Conservation (phyloP, 2,113 vertebrate species). For the Azemiops feae region DNA sequence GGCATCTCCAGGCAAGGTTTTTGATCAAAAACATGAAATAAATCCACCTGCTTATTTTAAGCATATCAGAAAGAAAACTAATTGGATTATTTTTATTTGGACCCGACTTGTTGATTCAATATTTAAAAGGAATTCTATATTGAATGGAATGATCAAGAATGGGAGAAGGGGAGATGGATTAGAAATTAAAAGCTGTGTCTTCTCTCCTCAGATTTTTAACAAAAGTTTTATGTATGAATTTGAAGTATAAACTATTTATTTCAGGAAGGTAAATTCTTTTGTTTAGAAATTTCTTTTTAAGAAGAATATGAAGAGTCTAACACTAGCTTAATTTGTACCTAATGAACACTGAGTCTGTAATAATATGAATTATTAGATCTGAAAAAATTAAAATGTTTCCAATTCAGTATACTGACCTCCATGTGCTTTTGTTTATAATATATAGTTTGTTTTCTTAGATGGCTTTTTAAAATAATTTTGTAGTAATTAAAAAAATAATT, state of each 20-base stretch:
- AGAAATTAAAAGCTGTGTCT: background rate
- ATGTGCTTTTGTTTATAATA: background rate
- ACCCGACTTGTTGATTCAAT: background rate
- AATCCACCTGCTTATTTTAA: constrained; percentile 93
- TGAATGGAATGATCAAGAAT: background rate
- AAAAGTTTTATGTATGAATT: background rate
- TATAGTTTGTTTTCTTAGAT: background rate
- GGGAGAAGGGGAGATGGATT: background rate
- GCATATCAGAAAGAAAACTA: constrained; percentile 98
- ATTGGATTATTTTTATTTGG: constrained; percentile 98
- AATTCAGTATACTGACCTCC: background rate
- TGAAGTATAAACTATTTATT: background rate
- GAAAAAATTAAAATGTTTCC: background rate
- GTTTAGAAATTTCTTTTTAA: background rate
- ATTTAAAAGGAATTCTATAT: background rate
- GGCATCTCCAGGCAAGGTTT: constrained; percentile 87
- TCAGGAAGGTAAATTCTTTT: too few relatives aligned
- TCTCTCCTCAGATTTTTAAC: background rate
- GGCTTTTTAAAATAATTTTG: background rate
- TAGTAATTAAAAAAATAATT: background rate
- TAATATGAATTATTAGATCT: background rate
- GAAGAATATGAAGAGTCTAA: background rate
- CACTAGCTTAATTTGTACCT: background rate
- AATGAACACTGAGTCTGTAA: background rate
- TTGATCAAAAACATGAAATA: constrained; percentile 93